Conservation (phyloP, 2,888 invertebrate species). For the Mythimna pallens region DNA sequence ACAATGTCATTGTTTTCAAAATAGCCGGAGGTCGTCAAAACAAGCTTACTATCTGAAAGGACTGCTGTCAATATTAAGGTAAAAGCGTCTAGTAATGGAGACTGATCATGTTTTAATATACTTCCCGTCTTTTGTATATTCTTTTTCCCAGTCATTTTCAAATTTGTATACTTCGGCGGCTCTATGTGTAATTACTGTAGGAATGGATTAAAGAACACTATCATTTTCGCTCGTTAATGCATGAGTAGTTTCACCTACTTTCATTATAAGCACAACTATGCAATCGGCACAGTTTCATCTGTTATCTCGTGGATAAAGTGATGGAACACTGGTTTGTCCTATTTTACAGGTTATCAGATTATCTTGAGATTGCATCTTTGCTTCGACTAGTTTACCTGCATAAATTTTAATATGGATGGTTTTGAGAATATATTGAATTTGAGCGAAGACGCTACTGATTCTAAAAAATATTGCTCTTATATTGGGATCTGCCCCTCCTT, state of each 20-base stretch:
- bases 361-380: constrained; percentile 42
- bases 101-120: constrained; percentile 17
- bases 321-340: constrained; percentile 38
- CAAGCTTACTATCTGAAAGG: not conserved
- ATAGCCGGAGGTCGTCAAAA: not conserved
- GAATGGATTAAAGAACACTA: not conserved
- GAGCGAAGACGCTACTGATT: not conserved
- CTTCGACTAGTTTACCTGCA: not conserved
- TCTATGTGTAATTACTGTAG: not conserved
- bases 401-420: not conserved
- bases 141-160: not conserved
- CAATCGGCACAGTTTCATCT: constrained; percentile 28
- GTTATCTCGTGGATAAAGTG: constrained; percentile 52
- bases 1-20: constrained; percentile 3
- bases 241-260: constrained; percentile 18
- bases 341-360: constrained; percentile 42
- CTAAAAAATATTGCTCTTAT: not conserved
- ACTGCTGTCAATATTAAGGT: constrained; percentile 2
- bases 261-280: constrained; percentile 8
- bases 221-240: not conserved
- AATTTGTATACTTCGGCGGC: not conserved
- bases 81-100: not conserved
- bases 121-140: not conserved
- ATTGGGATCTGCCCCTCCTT: not conserved
- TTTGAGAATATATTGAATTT: not conserved